Evolutionary conservation across 2,888 invertebrate genomes (phyloP).

Genomic region (Chironomus tentans): DNA sequence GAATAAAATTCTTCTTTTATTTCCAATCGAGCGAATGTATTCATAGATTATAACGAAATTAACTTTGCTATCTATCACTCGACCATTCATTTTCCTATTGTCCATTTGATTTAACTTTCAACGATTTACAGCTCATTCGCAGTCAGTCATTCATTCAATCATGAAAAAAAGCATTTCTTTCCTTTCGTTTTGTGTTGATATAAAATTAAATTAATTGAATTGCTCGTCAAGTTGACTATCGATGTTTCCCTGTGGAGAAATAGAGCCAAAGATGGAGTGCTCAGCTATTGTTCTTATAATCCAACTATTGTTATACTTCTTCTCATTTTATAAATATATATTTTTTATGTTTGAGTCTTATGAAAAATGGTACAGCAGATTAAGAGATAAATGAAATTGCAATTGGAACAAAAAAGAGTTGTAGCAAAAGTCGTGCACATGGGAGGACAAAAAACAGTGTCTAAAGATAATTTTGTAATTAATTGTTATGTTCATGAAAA

Average conservation of each 20-base stretch:
- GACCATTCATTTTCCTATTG: constrained; percentile 8
- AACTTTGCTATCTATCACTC: constrained; percentile 10
- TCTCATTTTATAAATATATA: neutral
- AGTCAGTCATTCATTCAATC: neutral
- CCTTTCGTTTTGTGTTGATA: neutral
- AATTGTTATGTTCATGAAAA: no score
- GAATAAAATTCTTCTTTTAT: neutral
- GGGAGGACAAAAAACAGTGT: no score
- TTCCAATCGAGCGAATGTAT: constrained; percentile 8
- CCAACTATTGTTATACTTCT: constrained; percentile 16
- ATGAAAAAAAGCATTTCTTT: neutral
- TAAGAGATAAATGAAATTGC: no score
- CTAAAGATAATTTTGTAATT: no score
- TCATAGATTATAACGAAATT: constrained; percentile 14
- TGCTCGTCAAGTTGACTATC: neutral
- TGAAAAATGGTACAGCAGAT: neutral
- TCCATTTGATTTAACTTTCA: constrained; percentile 10
- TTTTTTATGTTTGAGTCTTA: neutral
- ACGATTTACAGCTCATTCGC: neutral
- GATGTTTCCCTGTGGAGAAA: neutral
- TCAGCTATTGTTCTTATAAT: constrained; percentile 12
- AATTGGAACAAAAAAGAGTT: no score
- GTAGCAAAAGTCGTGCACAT: no score
- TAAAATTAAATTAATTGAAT: constrained; percentile 2
- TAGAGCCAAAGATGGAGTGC: neutral